Base-by-base conservation (phyloP, 2,797 vertebrate genomes). In the Lindbergichthys nudifrons region DNA sequence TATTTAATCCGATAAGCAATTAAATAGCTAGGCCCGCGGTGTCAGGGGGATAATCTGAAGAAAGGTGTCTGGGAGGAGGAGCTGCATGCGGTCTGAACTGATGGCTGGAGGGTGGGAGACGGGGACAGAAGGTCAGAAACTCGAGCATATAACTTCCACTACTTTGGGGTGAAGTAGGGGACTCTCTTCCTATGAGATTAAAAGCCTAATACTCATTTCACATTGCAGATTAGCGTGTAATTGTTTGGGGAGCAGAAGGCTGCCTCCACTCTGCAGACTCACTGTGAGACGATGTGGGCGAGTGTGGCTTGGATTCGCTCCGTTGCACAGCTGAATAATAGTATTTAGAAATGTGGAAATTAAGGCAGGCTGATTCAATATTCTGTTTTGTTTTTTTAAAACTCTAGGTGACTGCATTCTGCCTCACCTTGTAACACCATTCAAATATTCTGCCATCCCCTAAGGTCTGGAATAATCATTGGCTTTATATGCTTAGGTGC, bases 221-320 rank as follows among this genome's bases (percentile, higher is more conserved):
- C 82, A 81, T 90, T 61, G 82, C 87, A 92, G 92, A 94, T 94
- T 93, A 94, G 87, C 77, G 73, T 92, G 92, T 94, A 93, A 94
- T 94, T 93, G 92, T 94, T 94, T 86, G 82, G 91, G 90, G 92
- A 92, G 88, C 85, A 77, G 72, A 84, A 79, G 79, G 73, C 79
- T 77, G 88, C 67, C 84, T 80, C 63, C 68, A 81, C 80, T 83
- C 72, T 68, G 83, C 75, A 79, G 88, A 82, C 66, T 80, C 18
- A 41, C 70, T 77, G 81, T 54, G 75, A 81, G 77, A 65, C 15
- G 51, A 81, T 81, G 82, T 73, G 18, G 72, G 42, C n/a, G 41
- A 85, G 81, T 62, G 78, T 19, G 79, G 79, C 77, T 82, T 75
- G 23, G 81, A 77, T 80, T 83, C 0, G 32, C 84, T 77, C 51